A percentile compares a stretch with the other conserved stretches of the same genome.
phyloP scores from a whole-genome alignment of 2,113 vertebrate species.

The Hydrochoerus hydrochaeris region DNA sequence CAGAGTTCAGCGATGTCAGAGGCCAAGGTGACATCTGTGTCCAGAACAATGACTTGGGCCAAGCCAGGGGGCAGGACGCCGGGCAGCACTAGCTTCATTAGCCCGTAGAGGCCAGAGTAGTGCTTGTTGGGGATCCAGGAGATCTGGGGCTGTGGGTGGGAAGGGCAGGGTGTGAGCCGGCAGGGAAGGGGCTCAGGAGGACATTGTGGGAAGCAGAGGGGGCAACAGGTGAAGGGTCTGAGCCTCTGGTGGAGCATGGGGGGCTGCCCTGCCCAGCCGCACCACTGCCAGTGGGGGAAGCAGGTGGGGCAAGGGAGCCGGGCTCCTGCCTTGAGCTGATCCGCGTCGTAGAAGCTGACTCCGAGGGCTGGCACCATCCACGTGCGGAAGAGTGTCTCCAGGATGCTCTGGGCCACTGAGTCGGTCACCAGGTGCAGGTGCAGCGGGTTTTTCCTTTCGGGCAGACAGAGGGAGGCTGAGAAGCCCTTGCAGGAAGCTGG shows the following conservation, averaged over 20 bases:
- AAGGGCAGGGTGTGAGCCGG: neutral
- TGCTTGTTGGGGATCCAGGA: constrained; percentile 99
- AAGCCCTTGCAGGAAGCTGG: neutral
- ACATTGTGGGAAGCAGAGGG: neutral
- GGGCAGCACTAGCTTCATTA: constrained; percentile 97
- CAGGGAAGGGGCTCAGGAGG: neutral
- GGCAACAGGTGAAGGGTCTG: neutral
- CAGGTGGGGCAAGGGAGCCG: rapidly evolving
- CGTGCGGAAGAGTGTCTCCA: constrained; percentile 93
- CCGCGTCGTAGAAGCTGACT: constrained; percentile 95
- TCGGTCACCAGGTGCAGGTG: constrained; percentile 98
- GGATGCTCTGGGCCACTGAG: constrained; percentile 91
- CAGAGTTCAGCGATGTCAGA: constrained; percentile 97
- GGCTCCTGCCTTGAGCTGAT: constrained; percentile 93
- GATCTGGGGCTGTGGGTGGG: constrained; percentile 90
- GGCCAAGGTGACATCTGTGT: constrained; percentile 98
- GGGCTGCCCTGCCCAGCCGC: neutral
- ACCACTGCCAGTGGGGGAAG: neutral
- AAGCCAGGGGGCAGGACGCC: constrained; percentile 92
- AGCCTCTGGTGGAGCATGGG: neutral
- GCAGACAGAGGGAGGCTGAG: neutral
- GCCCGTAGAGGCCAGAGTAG: constrained; percentile 97
- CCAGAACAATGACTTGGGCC: constrained; percentile 96
- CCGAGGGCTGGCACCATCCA: constrained; percentile 97
- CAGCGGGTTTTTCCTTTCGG: constrained; percentile 94